A percentile compares a stretch with the other conserved stretches of the same genome.
These are phyloP conservation scores for Diplosoma virens DNA, from an alignment of 23 tunicate species.

Conservation along the genomic window DNA sequence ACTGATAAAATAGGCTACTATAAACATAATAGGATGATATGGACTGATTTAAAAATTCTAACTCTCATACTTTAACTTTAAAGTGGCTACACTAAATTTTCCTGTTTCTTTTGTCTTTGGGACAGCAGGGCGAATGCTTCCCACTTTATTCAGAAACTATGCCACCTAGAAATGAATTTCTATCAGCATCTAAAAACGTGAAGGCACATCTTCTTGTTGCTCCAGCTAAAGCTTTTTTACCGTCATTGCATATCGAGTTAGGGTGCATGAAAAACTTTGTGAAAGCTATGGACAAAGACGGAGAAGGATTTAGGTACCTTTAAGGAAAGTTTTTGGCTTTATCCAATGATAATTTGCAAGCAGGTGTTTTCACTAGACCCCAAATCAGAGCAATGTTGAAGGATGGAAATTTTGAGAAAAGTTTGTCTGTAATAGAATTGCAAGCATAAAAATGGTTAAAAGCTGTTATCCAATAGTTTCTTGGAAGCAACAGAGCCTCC, in stretches of 20 bases:
- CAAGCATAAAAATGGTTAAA: constrained; percentile 18
- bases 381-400: constrained; percentile 8
- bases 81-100: constrained; percentile 16
- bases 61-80: constrained; percentile 10
- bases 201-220: constrained; percentile 22
- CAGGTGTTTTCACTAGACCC: constrained; percentile 15
- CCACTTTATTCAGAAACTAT: neutral
- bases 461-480: constrained; percentile 21
- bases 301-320: constrained; percentile 27
- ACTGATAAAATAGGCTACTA: constrained; percentile 11
- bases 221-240: constrained; percentile 3
- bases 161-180: neutral
- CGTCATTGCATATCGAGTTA: constrained; percentile 7
- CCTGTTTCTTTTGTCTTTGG: constrained; percentile 7
- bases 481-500: constrained; percentile 23
- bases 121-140: constrained; percentile 6
- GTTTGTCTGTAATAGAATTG: constrained; percentile 30
- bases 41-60: constrained; percentile 27
- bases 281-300: constrained; percentile 19
- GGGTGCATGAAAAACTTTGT: constrained; percentile 25
- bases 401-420: constrained; percentile 18
- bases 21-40: constrained; percentile 17
- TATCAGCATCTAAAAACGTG: constrained; percentile 5
- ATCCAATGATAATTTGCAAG: neutral
- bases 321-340: neutral